Evolutionary conservation across 2,797 vertebrate species (phyloP).

Genomic region (Odontamblyopus rebecca): DNA sequence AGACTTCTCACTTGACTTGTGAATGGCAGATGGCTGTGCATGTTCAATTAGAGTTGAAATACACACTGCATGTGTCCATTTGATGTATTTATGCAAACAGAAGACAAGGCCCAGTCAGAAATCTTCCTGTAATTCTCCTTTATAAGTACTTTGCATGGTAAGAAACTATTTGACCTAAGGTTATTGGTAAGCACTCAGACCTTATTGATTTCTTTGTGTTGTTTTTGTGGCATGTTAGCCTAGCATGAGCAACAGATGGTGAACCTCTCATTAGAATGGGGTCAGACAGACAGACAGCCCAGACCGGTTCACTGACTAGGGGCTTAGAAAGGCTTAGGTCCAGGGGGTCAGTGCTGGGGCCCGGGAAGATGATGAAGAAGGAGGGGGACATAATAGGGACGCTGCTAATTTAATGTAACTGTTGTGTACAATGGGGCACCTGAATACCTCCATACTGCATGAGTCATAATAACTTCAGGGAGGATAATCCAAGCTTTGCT

Average conservation of each 20-base stretch:
- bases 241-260: constrained; percentile 66
- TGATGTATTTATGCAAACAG: not conserved
- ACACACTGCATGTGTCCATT: not conserved
- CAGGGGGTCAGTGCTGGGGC: constrained; percentile 30
- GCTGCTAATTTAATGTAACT: constrained; percentile 29
- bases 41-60: not conserved
- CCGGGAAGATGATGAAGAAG: constrained; percentile 10
- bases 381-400: constrained; percentile 14
- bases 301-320: constrained; percentile 65
- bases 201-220: constrained; percentile 23
- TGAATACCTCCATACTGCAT: constrained; percentile 42
- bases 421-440: constrained; percentile 36
- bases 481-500: constrained; percentile 51
- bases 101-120: not conserved
- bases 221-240: constrained; percentile 48
- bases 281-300: constrained; percentile 69
- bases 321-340: constrained; percentile 69
- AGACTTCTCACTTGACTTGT: constrained; percentile 19
- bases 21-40: not conserved
- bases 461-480: constrained; percentile 35
- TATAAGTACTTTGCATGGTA: not conserved
- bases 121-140: not conserved
- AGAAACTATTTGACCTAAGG: not conserved
- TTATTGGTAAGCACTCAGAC: constrained; percentile 1
- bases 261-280: constrained; percentile 57